phyloP scores from a whole-genome alignment of 2,888 invertebrate genomes.

The Hirtodrosophila duncani region DNA sequence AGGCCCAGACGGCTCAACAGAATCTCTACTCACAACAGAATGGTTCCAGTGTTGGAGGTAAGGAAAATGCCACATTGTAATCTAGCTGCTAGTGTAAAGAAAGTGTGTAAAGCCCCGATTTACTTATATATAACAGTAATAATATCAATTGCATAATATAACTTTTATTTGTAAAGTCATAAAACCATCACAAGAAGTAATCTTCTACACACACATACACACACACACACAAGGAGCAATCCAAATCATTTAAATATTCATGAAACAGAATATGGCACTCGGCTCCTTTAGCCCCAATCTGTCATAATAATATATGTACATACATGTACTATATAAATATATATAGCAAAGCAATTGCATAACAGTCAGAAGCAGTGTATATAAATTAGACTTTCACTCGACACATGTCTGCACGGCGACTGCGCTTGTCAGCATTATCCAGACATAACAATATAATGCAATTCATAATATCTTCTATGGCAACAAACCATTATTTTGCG shows the following conservation, averaged over 20 bases:
- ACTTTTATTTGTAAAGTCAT: too few relatives aligned
- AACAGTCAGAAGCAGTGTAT: neutral
- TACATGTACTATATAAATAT: neutral
- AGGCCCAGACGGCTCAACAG: slow-evolving; percentile 79
- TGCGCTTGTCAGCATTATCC: slow-evolving; percentile 24
- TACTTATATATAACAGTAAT: too few relatives aligned
- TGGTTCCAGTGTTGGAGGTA: slow-evolving; percentile 82
- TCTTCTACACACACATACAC: too few relatives aligned
- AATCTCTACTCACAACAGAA: slow-evolving; percentile 80
- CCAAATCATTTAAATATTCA: too few relatives aligned
- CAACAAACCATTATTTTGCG: slow-evolving; percentile 44
- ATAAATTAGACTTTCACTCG: slow-evolving; percentile 42
- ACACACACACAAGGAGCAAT: too few relatives aligned
- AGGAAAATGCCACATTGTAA: too few relatives aligned
- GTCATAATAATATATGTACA: neutral
- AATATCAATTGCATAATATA: too few relatives aligned
- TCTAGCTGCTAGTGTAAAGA: too few relatives aligned
- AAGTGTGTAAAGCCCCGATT: too few relatives aligned
- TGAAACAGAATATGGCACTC: too few relatives aligned
- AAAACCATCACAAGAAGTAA: too few relatives aligned
- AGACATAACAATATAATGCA: slow-evolving; percentile 37
- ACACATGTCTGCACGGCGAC: slow-evolving; percentile 18
- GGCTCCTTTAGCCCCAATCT: too few relatives aligned
- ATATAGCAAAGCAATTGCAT: slow-evolving; percentile 11
- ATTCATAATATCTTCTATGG: slow-evolving; percentile 53